These are phyloP conservation scores for Acleris holmiana DNA, from an alignment of 2,888 invertebrate genomes.

Conservation along the genomic window DNA sequence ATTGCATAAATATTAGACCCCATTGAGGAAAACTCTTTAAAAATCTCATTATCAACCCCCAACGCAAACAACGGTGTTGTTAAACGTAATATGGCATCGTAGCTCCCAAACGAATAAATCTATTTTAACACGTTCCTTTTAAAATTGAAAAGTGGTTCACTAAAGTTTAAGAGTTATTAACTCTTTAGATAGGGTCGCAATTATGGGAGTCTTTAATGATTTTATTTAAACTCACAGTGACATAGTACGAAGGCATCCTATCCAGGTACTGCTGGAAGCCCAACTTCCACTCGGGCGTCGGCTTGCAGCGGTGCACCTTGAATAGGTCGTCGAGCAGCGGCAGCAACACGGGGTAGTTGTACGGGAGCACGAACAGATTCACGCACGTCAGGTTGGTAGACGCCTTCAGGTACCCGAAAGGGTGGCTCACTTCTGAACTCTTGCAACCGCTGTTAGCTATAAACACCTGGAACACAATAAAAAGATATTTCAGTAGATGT, in stretches of 20 bases:
- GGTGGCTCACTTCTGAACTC: constrained; percentile 92
- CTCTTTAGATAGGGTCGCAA: neutral
- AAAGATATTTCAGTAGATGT: neutral
- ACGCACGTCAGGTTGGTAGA: constrained; percentile 97
- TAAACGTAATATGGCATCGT: too few species aligned
- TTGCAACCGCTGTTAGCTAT: constrained; percentile 95
- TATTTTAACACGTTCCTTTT: too few species aligned
- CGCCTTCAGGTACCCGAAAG: constrained; percentile 99
- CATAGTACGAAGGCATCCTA: constrained; percentile 98
- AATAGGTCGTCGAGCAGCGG: constrained; percentile 97
- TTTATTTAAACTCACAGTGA: constrained; percentile 81
- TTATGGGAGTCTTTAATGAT: too few species aligned
- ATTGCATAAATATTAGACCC: too few species aligned
- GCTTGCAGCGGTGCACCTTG: constrained; percentile 96
- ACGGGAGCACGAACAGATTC: constrained; percentile 98
- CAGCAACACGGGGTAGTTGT: constrained; percentile 97
- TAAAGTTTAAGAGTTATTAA: too few species aligned
- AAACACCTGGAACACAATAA: constrained; percentile 86
- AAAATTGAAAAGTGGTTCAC: too few species aligned
- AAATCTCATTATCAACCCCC: too few species aligned
- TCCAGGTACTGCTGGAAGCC: constrained; percentile 97
- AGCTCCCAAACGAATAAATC: too few species aligned
- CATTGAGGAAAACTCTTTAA: too few species aligned
- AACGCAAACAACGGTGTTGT: too few species aligned
- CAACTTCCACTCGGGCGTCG: constrained; percentile 95